These are phyloP conservation scores for Sorex maritimensis DNA, from an alignment of 2,797 vertebrate species.

Conservation along the genomic window DNA sequence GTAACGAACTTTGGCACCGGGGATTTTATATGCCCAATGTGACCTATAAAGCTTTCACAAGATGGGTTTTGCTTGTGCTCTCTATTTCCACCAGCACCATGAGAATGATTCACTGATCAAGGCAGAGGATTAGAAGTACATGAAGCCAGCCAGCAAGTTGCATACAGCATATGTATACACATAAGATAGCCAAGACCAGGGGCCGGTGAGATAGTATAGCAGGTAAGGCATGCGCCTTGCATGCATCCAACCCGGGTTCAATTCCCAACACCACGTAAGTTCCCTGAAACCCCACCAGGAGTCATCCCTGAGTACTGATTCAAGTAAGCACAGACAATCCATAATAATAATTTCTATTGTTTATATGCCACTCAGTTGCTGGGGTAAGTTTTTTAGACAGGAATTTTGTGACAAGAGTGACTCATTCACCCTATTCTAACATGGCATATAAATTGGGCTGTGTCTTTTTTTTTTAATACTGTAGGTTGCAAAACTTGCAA, in stretches of 20 bases:
- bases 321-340: not conserved
- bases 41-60: not conserved
- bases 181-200: no score
- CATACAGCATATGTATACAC: no score
- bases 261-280: no score
- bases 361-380: not conserved
- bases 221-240: not conserved
- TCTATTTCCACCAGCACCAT: not conserved
- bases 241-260: no score
- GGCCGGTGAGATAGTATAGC: not conserved
- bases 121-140: not conserved
- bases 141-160: not conserved
- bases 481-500: not conserved
- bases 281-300: no score
- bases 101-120: not conserved
- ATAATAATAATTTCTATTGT: not conserved
- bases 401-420: not conserved
- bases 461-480: slow-evolving; percentile 25
- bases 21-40: not conserved
- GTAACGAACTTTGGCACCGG: slow-evolving; percentile 16
- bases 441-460: not conserved
- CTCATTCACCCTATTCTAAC: not conserved
- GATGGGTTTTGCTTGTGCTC: not conserved
- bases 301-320: not conserved
- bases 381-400: not conserved